phyloP scores from a whole-genome alignment of 2,888 invertebrate genomes.

The Nemurella pictetii region DNA sequence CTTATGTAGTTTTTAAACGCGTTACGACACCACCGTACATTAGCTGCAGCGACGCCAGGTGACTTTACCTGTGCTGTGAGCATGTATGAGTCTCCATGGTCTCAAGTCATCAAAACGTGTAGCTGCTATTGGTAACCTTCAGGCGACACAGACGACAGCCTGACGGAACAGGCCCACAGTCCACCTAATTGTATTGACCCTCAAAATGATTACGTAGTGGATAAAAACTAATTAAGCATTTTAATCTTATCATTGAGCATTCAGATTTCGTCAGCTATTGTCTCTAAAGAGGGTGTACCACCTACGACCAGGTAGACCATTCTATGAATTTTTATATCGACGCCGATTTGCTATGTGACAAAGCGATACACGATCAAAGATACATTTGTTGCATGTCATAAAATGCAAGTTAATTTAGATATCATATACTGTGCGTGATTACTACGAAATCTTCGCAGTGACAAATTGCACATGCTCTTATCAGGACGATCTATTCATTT shows the following conservation, averaged over 20 bases:
- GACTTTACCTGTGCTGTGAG: neutral
- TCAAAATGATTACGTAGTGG: neutral
- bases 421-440: neutral
- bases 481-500: neutral
- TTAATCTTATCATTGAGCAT: slow-evolving; percentile 13
- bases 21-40: neutral
- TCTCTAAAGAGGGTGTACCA: neutral
- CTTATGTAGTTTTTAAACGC: neutral
- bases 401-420: neutral
- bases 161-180: neutral
- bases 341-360: neutral
- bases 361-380: neutral
- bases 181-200: slow-evolving; percentile 2
- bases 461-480: neutral
- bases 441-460: neutral
- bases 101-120: neutral
- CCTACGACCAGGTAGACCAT: neutral
- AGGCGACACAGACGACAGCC: neutral
- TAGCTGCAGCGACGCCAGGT: neutral
- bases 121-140: neutral
- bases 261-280: neutral
- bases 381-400: neutral
- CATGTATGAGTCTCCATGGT: neutral
- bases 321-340: neutral
- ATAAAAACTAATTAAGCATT: neutral